Conservation (phyloP, 2,888 invertebrate species). For the Sisyra nigra region DNA sequence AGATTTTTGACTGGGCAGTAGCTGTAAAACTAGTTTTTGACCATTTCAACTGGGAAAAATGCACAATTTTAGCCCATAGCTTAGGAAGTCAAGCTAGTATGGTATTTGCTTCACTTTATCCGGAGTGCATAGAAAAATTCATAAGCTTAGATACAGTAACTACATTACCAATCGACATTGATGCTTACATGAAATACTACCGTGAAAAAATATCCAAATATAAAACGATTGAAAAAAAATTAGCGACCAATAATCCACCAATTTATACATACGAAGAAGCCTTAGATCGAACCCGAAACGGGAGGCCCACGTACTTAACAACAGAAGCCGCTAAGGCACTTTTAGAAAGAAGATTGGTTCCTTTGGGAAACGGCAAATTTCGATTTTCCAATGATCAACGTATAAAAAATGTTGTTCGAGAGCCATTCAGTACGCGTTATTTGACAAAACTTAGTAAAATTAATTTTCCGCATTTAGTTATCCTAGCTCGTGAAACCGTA, state of each 20-base stretch:
- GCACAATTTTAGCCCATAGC: slow-evolving; percentile 25
- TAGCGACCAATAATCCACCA: slow-evolving; percentile 16
- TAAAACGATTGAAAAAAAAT: slow-evolving; percentile 19
- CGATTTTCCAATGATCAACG: slow-evolving; percentile 39
- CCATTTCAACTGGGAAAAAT: slow-evolving; percentile 20
- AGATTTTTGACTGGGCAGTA: slow-evolving; percentile 27
- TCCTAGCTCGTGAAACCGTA: slow-evolving; percentile 16
- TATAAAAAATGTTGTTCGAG: slow-evolving; percentile 24
- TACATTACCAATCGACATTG: slow-evolving; percentile 15
- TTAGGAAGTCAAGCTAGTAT: slow-evolving; percentile 33
- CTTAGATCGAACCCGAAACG: slow-evolving; percentile 28
- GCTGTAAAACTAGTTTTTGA: slow-evolving; percentile 18
- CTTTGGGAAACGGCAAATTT: slow-evolving; percentile 27
- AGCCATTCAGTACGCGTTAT: slow-evolving; percentile 24
- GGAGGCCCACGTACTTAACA: slow-evolving; percentile 24
- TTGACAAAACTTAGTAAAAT: slow-evolving; percentile 22
- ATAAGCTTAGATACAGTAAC: slow-evolving; percentile 28
- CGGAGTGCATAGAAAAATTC: slow-evolving; percentile 26
- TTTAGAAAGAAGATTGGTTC: slow-evolving; percentile 29
- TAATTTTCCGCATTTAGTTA: slow-evolving; percentile 23
- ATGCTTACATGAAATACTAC: slow-evolving; percentile 19
- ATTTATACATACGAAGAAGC: slow-evolving; percentile 30
- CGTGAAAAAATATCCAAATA: slow-evolving; percentile 23
- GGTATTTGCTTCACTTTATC: slow-evolving; percentile 25
- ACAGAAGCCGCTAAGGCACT: slow-evolving; percentile 30